Percentiles rank a stretch among this genome's conserved stretches.
Evolutionary conservation across 2,797 vertebrate genomes (phyloP).

Genomic region (Manis javanica): DNA sequence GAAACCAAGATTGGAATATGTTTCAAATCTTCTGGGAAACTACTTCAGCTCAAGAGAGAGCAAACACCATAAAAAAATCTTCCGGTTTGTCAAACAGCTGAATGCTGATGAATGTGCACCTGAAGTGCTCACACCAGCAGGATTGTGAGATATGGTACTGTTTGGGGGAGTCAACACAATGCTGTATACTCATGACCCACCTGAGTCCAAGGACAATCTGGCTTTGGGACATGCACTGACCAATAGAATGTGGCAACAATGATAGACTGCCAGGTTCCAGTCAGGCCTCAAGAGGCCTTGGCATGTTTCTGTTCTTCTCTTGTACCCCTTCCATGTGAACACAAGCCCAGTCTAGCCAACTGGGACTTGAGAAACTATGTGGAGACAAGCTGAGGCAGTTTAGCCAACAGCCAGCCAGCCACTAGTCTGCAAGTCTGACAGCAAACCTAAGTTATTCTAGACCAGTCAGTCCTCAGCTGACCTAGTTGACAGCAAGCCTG

Average conservation of each 20-base stretch:
- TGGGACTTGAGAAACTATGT: background rate
- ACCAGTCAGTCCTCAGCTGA: background rate
- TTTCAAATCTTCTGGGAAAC: constrained; percentile 58
- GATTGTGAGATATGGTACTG: background rate
- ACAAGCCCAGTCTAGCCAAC: background rate
- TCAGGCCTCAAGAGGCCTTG: background rate
- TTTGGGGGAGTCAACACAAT: background rate
- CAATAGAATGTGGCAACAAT: background rate
- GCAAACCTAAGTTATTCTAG: background rate
- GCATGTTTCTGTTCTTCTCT: background rate
- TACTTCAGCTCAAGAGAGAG: constrained; percentile 32
- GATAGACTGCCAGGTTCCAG: background rate
- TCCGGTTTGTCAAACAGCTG: constrained; percentile 14
- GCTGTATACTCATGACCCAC: background rate
- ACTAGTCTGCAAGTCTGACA: background rate
- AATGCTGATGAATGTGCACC: constrained; percentile 52
- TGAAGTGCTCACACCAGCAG: constrained; percentile 42
- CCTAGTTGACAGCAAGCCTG: background rate
- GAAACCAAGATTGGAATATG: constrained; percentile 55
- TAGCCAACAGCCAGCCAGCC: background rate
- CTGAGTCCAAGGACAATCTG: background rate
- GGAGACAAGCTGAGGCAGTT: background rate
- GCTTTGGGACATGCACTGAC: background rate
- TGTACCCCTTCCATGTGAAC: background rate
- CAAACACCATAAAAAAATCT: constrained; percentile 27